These are phyloP conservation scores for Cephus nigrinus DNA, from an alignment of 2,888 invertebrate species.

Conservation along the genomic window DNA sequence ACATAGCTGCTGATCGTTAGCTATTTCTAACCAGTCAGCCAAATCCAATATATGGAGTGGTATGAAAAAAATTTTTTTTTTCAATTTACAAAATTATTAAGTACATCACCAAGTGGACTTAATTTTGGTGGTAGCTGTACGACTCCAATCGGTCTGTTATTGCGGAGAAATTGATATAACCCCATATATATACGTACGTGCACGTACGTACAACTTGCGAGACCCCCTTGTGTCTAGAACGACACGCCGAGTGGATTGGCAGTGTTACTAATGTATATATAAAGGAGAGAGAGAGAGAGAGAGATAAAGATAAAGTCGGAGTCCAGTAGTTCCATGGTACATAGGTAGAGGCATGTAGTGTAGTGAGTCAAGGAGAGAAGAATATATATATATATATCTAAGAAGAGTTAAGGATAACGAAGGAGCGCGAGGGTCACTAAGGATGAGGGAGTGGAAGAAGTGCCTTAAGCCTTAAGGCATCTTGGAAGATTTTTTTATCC, in stretches of 20 bases:
- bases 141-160: conserved; percentile 35
- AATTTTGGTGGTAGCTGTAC: conserved; percentile 40
- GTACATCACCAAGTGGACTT: not conserved
- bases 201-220: conserved; percentile 6
- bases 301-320: conserved; percentile 13
- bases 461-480: conserved; percentile 31
- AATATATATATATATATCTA: not conserved
- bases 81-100: not conserved
- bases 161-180: conserved; percentile 47
- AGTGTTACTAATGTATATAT: not conserved
- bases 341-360: conserved; percentile 18
- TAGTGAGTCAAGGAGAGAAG: conserved; percentile 30
- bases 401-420: conserved; percentile 15
- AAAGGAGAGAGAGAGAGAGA: conserved; percentile 7
- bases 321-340: not conserved
- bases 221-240: conserved; percentile 11
- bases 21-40: not conserved
- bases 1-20: not conserved
- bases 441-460: conserved; percentile 1
- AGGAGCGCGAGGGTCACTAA: conserved; percentile 24
- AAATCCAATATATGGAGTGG: not conserved
- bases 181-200: conserved; percentile 9
- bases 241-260: not conserved
- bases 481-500: conserved; percentile 55
- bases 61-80: not conserved